A percentile compares a stretch with the other conserved stretches of the same genome.
Conservation (phyloP, 2,888 invertebrate genomes). For the Ypsolopha sequella region DNA sequence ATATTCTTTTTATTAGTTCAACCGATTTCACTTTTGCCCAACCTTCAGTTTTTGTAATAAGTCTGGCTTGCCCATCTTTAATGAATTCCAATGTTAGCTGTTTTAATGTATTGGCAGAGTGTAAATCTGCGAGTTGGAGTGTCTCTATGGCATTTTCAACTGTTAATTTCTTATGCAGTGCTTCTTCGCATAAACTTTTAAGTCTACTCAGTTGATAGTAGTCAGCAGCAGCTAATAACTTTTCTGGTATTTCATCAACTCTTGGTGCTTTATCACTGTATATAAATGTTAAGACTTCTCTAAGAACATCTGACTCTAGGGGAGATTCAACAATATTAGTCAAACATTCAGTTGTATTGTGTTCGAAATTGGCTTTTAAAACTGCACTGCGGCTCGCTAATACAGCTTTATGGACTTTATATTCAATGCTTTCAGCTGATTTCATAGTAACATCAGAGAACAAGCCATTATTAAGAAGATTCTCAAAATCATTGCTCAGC, state of each 20-base stretch:
- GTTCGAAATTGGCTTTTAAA: slow-evolving; percentile 56
- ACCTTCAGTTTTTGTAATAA: slow-evolving; percentile 54
- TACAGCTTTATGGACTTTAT: slow-evolving; percentile 53
- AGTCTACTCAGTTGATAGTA: slow-evolving; percentile 52
- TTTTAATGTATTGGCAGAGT: slow-evolving; percentile 46
- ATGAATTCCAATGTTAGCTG: slow-evolving; percentile 52
- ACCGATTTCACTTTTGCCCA: slow-evolving; percentile 54
- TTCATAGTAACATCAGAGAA: slow-evolving; percentile 57
- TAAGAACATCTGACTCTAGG: slow-evolving; percentile 45
- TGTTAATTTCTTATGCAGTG: slow-evolving; percentile 50
- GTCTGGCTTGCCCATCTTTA: slow-evolving; percentile 53
- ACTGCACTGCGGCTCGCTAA: slow-evolving; percentile 54
- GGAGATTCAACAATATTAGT: slow-evolving; percentile 52
- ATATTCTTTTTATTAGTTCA: slow-evolving; percentile 50
- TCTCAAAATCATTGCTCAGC: slow-evolving; percentile 51
- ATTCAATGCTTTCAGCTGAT: slow-evolving; percentile 47
- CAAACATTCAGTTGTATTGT: slow-evolving; percentile 49
- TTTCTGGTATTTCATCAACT: slow-evolving; percentile 56
- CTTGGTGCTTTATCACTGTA: slow-evolving; percentile 57
- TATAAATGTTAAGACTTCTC: slow-evolving; percentile 50
- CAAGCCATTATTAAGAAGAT: slow-evolving; percentile 40
- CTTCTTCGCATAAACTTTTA: slow-evolving; percentile 54
- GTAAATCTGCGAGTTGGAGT: slow-evolving; percentile 50
- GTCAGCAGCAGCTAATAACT: slow-evolving; percentile 53
- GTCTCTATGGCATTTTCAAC: slow-evolving; percentile 60